These are phyloP conservation scores for Coleophora deauratella DNA, from an alignment of 2,888 invertebrate genomes.

Conservation along the genomic window DNA sequence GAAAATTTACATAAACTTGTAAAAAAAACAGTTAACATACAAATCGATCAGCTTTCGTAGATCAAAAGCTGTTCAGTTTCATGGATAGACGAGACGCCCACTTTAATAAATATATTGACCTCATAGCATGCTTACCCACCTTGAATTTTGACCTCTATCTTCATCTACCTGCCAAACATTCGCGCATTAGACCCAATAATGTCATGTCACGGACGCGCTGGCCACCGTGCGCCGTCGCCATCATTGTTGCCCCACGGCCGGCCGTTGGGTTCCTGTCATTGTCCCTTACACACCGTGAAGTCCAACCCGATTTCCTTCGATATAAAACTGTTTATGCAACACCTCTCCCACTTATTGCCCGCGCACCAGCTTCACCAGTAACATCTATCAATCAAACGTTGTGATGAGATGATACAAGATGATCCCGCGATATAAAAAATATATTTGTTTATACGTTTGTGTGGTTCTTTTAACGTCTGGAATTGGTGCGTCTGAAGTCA, in stretches of 20 bases:
- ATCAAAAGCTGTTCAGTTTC: no score
- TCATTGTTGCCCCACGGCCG: conserved; percentile 45
- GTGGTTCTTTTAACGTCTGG: conserved; percentile 36
- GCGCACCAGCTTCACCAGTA: conserved; percentile 25
- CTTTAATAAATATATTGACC: not conserved
- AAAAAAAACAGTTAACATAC: no score
- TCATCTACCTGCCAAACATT: conserved; percentile 21
- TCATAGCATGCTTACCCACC: conserved; percentile 39
- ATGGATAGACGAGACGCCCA: no score
- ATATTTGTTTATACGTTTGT: conserved; percentile 33
- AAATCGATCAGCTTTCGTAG: no score
- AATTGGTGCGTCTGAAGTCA: conserved; percentile 45
- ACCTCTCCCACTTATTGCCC: conserved; percentile 42
- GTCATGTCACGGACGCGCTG: conserved; percentile 58
- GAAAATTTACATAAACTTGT: no score
- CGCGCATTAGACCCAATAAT: conserved; percentile 36
- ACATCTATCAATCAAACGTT: conserved; percentile 23
- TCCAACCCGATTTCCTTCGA: conserved; percentile 48
- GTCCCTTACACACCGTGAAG: conserved; percentile 64
- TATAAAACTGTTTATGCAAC: conserved; percentile 60
- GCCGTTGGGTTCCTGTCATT: conserved; percentile 68
- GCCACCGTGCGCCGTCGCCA: conserved; percentile 25
- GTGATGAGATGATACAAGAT: conserved; percentile 62
- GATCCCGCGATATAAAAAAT: conserved; percentile 39
- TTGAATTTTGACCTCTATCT: conserved; percentile 50